Percentiles rank a stretch among this genome's conserved stretches.
Conservation (phyloP, 2,797 vertebrate species). For the Acipenser ruthenus region DNA sequence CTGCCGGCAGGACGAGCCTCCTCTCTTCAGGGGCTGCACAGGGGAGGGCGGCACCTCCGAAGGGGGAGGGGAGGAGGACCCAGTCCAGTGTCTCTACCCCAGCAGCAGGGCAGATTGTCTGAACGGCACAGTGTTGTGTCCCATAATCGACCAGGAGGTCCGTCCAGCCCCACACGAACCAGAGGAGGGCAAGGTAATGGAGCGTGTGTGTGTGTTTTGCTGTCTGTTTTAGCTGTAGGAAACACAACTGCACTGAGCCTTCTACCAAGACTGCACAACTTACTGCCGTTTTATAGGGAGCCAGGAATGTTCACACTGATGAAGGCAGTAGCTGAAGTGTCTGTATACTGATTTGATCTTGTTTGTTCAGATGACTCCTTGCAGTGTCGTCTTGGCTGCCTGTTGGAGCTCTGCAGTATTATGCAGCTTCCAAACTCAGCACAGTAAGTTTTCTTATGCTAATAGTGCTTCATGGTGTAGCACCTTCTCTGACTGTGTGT, state of each 20-base stretch:
- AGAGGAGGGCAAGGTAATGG: slow-evolving; percentile 48
- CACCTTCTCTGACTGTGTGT: not conserved
- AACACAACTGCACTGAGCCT: not conserved
- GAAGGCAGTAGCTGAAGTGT: not conserved
- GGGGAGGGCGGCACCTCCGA: slow-evolving; percentile 28
- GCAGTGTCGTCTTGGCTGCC: too few relatives aligned
- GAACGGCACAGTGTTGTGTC: slow-evolving; percentile 42
- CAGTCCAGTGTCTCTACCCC: slow-evolving; percentile 25
- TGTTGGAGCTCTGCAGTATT: too few relatives aligned
- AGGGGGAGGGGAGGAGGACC: slow-evolving; percentile 42
- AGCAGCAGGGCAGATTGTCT: slow-evolving; percentile 47
- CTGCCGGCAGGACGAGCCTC: not conserved
- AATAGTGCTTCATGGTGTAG: too few relatives aligned
- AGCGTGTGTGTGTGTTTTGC: slow-evolving; percentile 14
- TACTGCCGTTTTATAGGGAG: not conserved
- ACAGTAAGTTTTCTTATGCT: too few relatives aligned
- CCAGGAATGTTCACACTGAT: not conserved
- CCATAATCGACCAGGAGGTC: slow-evolving; percentile 27
- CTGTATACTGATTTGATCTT: not conserved
- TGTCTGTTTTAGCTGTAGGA: too few relatives aligned
- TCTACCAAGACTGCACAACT: not conserved
- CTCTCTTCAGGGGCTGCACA: slow-evolving; percentile 11
- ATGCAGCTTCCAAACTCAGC: too few relatives aligned
- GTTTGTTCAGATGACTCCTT: too few relatives aligned
- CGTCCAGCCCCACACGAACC: slow-evolving; percentile 36